phyloP scores from a whole-genome alignment of 2,888 invertebrate genomes.

The Schizaphis graminum region DNA sequence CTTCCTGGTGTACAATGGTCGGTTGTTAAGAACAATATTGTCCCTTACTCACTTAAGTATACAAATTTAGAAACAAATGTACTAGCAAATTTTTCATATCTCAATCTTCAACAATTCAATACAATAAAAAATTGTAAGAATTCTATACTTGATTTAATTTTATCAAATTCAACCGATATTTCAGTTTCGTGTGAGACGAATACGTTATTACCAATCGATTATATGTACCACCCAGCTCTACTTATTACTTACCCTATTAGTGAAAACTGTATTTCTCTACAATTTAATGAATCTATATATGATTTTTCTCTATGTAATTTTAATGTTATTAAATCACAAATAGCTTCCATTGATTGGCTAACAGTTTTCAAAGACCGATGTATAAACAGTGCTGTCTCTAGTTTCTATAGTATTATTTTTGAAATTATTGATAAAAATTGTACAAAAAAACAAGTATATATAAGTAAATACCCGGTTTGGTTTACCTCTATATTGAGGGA shows the following conservation, averaged over 20 bases:
- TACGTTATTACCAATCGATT: constrained; percentile 13
- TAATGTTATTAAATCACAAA: no score
- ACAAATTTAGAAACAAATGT: constrained; percentile 1
- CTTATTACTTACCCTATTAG: neutral
- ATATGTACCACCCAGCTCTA: neutral
- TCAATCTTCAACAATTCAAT: neutral
- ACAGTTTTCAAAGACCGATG: no score
- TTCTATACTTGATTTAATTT: constrained; percentile 11
- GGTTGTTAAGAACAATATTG: neutral
- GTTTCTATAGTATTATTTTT: no score
- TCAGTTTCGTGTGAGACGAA: neutral
- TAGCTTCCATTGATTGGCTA: no score
- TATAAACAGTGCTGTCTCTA: no score
- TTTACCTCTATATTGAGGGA: no score
- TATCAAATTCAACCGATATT: constrained; percentile 9
- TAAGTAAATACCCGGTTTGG: no score
- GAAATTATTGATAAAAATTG: no score
- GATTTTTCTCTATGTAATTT: no score
- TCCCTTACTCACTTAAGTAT: neutral
- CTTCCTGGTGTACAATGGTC: neutral
- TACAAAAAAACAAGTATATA: no score
- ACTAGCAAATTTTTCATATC: neutral
- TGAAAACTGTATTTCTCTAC: neutral
- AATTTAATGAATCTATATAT: no score
- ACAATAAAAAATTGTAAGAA: neutral